Evolutionary conservation across 2,888 invertebrate species (phyloP), one percentile per base, ranked within the genome.

Genomic region (Leptinotarsa tumamoca): DNA sequence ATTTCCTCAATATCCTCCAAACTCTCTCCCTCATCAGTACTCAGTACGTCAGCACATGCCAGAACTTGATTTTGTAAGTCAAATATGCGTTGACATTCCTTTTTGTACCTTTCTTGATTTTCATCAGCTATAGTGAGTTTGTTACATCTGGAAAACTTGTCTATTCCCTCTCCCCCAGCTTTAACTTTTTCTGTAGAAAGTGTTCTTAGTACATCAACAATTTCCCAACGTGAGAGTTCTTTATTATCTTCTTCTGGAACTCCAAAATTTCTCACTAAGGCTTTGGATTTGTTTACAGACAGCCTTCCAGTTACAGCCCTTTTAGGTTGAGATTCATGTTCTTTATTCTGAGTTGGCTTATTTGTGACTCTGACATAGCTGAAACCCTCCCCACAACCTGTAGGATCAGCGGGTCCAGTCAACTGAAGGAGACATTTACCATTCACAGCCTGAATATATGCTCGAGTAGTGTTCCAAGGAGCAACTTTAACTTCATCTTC

Each of bases 391-490:
- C 98, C 98, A 86, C 97, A 98, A 0, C 99, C 96, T 0, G 96
- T 96, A 0, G 96, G 96, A 90, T 94, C 99, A 0, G 96, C 98
- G 0, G 98, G 98, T 5, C 99, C 99, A 0, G 96, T 96, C 68
- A 99, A 90, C 87, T 99, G 98, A 13, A 99, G 91, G 73, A 99
- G 90, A 87, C 99, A 99, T 88, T 99, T 99, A 71, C 98, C 98
- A 82, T 98, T 96, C 95, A 98, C 97, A 0, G 99, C 98, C 86
- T 98, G 96, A 80, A 99, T 97, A 87, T 98, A 99, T 0, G 99
- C 98, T 70, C 98, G 92, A 0, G 99, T 99, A 0, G 99, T 99
- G 88, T 99, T 99, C 99, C 99, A 99, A 0, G 99, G 99, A 0
- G 99, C 99, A 5, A 98, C 97, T 90, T 98, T 98, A 0, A 94